Conservation (phyloP, 2,113 vertebrate genomes). For the Theropithecus gelada region DNA sequence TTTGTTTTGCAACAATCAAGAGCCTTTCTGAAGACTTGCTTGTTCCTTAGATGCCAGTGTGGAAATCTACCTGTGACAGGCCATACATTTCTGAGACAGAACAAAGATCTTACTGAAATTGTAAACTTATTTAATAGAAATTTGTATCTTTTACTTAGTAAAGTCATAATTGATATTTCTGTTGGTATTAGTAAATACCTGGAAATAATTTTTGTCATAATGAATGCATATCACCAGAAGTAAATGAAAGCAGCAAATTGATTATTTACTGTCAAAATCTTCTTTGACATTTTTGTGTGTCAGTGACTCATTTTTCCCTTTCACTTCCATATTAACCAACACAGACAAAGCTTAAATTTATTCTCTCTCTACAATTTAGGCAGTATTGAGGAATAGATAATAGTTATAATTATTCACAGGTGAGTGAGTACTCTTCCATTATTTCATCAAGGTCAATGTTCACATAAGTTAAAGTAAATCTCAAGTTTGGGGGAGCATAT, state of each 20-base stretch:
- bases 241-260: neutral
- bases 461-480: neutral
- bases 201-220: neutral
- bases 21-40: neutral
- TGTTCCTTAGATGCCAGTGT: neutral
- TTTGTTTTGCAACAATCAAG: neutral
- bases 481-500: neutral
- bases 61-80: conserved; percentile 7
- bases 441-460: neutral
- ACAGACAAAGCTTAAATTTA: neutral
- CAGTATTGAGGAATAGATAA: neutral
- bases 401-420: neutral
- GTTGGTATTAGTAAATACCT: conserved; percentile 24
- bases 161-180: conserved; percentile 17
- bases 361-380: neutral
- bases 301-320: neutral
- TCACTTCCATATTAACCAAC: neutral
- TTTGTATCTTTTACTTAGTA: neutral
- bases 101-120: conserved; percentile 23
- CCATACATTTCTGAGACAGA: neutral
- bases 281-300: conserved; percentile 2
- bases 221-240: neutral
- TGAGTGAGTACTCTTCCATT: neutral
- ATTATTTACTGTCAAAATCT: neutral
- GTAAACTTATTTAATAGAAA: neutral